Base-by-base conservation (phyloP, 2,113 vertebrate species). In the Nesoenas mayeri region DNA sequence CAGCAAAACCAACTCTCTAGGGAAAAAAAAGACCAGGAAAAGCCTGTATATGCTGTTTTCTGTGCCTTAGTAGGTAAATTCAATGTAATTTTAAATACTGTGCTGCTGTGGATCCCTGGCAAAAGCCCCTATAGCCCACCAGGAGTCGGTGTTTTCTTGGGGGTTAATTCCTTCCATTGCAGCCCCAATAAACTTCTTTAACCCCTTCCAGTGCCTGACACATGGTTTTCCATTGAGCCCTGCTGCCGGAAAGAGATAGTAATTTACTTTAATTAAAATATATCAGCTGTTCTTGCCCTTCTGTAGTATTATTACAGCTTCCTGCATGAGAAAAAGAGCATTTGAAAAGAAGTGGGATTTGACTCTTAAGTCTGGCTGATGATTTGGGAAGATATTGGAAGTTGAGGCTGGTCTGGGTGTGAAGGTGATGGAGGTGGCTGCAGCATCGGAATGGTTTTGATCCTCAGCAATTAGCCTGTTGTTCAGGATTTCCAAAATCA, bases 261-360 rank as follows among this genome's bases (percentile, higher is more conserved):
- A 12, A 18, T 77, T 85, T 50, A n/a, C 47, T 91, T 88, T 88
- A 80, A 83, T 96, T 94, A 93, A 94, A 85, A 87, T 65, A 4
- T 48, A 38, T 91, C 79, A 69, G 65, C 72, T 86, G 47, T 40
- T 91, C 25, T 62, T 36, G 44, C 38, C 77, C 12, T 65, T 69
- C 16, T 7, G n/a, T 22, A 11, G 31, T 22, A 9, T n/a, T 73
- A 48, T 88, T 66, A 36, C 36, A 44, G 2, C 78, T 88, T 93
- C 64, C 91, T 83, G 67, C 0, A 0, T 67, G 54, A 78, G 70
- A 26, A 94, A 91, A 94, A 62, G 12, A 71, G 25, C 14, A 4
- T 80, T 93, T 58, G 34, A 40, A 38, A 53, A 50, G 47, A 77
- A 84, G 44, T 73, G 75, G 75, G 88, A 72, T 87, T 85, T 77